Evolutionary conservation across 2,113 vertebrate genomes (phyloP), one percentile per base, ranked within the genome.

Genomic region (Dolichallabes microphthalmus): DNA sequence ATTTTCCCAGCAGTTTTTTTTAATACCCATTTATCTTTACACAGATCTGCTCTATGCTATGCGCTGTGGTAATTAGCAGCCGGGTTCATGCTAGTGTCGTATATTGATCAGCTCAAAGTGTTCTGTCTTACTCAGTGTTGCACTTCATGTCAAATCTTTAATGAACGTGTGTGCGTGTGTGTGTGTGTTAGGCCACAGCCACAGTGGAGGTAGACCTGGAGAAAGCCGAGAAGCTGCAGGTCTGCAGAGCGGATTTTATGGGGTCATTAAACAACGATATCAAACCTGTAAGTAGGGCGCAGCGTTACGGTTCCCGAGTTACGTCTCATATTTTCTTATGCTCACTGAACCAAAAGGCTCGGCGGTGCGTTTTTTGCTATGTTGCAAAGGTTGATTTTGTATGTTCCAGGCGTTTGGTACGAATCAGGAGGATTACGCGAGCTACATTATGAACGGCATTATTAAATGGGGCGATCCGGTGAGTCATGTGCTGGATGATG

Each of bases 131-230:
- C 32, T 39, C 66, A 9, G 8, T 39, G 32, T 35, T 35, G 15
- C 50, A n/a, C 14, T 27, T 25, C 13, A 27, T 53, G 4, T 9
- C 15, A n/a, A 75, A 27, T 45, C 35, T 22, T 1, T 19, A 2
- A 0, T 60, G 2, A 27, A 80, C 50, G 57, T 83, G 57, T 35
- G 27, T 74, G 64, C 60, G 32, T 73, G 7, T 8, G 8, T 45
- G 45, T 45, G 6, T 45, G 45, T 45, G 45, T 60, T 82, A 99
- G 98, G 98, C 98, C 57, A 99, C 96, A 61, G 96, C 95, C 75
- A 99, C 98, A 88, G 98, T 99, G 17, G 98, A 99, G 90, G 98
- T 99, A 88, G 97, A 99, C 90, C 98, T 98, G 96, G 98, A 99
- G 93, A 96, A 96, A 88, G 98, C 98, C 0, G 98, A 99, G 93